These are phyloP conservation scores for Hyperoplus lanceolatus DNA, from an alignment of 2,797 vertebrate genomes.

Conservation along the genomic window DNA sequence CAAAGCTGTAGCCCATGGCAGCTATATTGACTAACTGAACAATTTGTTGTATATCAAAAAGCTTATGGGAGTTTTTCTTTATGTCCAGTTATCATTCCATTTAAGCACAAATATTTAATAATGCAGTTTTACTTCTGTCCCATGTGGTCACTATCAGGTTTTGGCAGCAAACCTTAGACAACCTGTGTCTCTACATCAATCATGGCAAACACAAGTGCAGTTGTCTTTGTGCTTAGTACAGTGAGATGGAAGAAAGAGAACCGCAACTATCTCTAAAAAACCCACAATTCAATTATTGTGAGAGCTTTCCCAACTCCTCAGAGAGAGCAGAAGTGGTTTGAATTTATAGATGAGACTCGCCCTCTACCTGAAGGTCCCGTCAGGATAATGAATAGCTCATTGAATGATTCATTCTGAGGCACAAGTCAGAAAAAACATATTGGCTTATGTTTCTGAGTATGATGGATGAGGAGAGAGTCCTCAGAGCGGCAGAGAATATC, in stretches of 20 bases:
- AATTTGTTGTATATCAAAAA: background rate
- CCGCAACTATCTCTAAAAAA: constrained; percentile 44
- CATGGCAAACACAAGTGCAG: constrained; percentile 3
- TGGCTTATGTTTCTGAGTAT: constrained; percentile 63
- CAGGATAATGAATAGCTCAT: constrained; percentile 63
- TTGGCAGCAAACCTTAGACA: constrained; percentile 30
- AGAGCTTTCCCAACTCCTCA: constrained; percentile 59
- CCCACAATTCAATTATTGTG: constrained; percentile 73
- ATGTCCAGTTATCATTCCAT: background rate
- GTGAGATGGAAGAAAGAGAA: constrained; percentile 25
- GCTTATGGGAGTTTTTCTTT: background rate
- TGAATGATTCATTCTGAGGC: constrained; percentile 77
- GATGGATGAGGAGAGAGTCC: constrained; percentile 67
- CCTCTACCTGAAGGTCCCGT: constrained; percentile 48
- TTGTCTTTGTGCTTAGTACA: constrained; percentile 42
- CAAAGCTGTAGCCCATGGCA: background rate
- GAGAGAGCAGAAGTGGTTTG: constrained; percentile 29
- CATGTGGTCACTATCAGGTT: background rate
- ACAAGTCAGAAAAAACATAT: constrained; percentile 62
- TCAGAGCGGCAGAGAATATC: constrained; percentile 36
- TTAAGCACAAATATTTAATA: background rate
- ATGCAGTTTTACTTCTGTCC: background rate
- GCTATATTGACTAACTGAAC: background rate
- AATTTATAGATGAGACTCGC: constrained; percentile 37
- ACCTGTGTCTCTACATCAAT: constrained; percentile 32